A percentile compares a stretch with the other conserved stretches of the same genome.
These are phyloP conservation scores for Ceraclea dissimilis DNA, from an alignment of 2,888 invertebrate species.

Conservation along the genomic window DNA sequence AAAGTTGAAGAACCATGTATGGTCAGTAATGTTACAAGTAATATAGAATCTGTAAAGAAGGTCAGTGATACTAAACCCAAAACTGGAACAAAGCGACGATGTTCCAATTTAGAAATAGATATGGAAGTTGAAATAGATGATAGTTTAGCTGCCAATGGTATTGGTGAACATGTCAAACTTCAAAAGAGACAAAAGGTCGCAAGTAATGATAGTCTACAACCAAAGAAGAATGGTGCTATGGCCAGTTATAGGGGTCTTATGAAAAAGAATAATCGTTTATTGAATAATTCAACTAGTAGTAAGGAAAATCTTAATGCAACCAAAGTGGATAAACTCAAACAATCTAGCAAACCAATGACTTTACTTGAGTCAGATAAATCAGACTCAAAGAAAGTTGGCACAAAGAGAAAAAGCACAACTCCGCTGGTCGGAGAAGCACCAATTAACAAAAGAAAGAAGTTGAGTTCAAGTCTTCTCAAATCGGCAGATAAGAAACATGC, in stretches of 20 bases:
- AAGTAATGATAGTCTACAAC: constrained; percentile 18
- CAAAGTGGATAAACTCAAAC: constrained; percentile 26
- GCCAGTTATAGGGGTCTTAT: constrained; percentile 29
- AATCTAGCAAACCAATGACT: constrained; percentile 9
- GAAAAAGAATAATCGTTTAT: constrained; percentile 41
- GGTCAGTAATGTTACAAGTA: constrained; percentile 23
- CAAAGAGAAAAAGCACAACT: constrained; percentile 30
- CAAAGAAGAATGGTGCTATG: constrained; percentile 25
- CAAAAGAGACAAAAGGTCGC: constrained; percentile 47
- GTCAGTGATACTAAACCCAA: constrained; percentile 34
- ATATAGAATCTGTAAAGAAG: constrained; percentile 31
- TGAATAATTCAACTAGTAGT: constrained; percentile 34
- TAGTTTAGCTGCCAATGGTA: constrained; percentile 42
- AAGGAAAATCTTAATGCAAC: constrained; percentile 37
- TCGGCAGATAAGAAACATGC: constrained; percentile 19
- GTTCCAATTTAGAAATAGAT: constrained; percentile 45
- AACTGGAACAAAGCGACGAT: constrained; percentile 38
- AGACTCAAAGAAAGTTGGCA: constrained; percentile 25
- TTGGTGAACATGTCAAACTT: constrained; percentile 47
- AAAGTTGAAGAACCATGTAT: constrained; percentile 41
- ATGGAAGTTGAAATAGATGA: constrained; percentile 45
- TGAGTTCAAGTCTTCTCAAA: constrained; percentile 20
- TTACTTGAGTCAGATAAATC: constrained; percentile 23
- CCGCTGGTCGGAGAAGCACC: constrained; percentile 16
- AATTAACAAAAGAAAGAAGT: constrained; percentile 31